Base-by-base conservation (phyloP, 2,113 vertebrate genomes). In the Porphyrio hochstetteri region DNA sequence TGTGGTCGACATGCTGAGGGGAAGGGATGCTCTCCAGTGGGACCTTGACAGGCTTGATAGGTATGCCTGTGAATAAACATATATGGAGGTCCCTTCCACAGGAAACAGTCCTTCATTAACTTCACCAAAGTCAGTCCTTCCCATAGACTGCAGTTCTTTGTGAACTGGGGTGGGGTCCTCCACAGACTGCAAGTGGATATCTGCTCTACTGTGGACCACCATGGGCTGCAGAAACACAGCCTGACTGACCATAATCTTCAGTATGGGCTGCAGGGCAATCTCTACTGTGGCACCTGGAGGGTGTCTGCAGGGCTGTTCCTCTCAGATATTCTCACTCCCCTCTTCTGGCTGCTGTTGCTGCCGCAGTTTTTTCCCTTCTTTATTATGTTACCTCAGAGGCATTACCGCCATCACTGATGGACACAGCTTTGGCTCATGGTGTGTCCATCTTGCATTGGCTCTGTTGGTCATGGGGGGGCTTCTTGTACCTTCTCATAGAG, bases 231-330 rank as follows among this genome's bases (percentile, higher is more conserved):
- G 52, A 19, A 18, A 24, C 0, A 29, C 42, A 60, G 25, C 14
- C 36, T 60, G 44, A 16, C 5, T 68, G 27, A 36, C 40, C 12
- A 7, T 25, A 16, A 27, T 11, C 64, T 81, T 29, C 19, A 1
- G 25, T 27, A 31, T 1, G 1, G 12, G 9, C 65, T 23, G 13
- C 65, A 40, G 80, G 35, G 14, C 17, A 40, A 27, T 16, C 15
- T 68, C n/a, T 17, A 8, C 67, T 83, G 35, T 1, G 0, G 11
- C 0, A 0, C 21, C n/a, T 48, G 35, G 13, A 71, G 7, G 36
- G 44, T 23, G 42, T n/a, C 44, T n/a, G 9, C 24, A 18, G 29
- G 3, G 15, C 2, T 71, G 14, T 17, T 71, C 18, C 15, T 38
- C 35, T 28, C 18, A 23, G 11, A 28, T 40, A 8, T 16, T 76